phyloP scores from a whole-genome alignment of 2,797 vertebrate species.

The Phataginus tetradactyla region DNA sequence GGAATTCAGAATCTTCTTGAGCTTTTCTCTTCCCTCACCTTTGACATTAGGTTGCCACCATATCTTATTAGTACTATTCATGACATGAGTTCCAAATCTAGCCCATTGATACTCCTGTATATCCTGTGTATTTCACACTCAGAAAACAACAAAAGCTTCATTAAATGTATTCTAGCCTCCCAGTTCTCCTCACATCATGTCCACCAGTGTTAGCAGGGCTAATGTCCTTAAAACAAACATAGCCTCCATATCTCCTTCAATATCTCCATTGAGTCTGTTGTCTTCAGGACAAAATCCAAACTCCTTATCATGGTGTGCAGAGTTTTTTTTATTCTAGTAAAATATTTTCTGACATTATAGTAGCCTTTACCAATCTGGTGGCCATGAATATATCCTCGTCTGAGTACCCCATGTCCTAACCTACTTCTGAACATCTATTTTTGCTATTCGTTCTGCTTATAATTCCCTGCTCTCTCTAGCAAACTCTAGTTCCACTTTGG shows the following conservation, averaged over 20 bases:
- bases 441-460: not conserved
- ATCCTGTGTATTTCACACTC: not conserved
- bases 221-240: not conserved
- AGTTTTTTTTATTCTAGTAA: not conserved
- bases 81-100: not conserved
- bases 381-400: not conserved
- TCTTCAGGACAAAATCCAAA: not conserved
- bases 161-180: not conserved
- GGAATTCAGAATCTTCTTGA: not conserved
- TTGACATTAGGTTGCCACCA: not conserved
- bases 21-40: not conserved
- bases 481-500: not conserved
- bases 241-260: not conserved
- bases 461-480: not conserved
- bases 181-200: not conserved
- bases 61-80: not conserved
- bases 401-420: not conserved
- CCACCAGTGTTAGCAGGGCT: not conserved
- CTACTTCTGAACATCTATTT: not conserved
- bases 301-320: not conserved
- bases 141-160: not conserved
- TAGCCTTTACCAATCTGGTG: not conserved
- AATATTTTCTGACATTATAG: not conserved
- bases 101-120: not conserved
- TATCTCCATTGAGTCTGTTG: not conserved